Evolutionary conservation across 2,797 vertebrate species (phyloP), one percentile per base, ranked within the genome.

Genomic region (Yasuhikotakia modesta): DNA sequence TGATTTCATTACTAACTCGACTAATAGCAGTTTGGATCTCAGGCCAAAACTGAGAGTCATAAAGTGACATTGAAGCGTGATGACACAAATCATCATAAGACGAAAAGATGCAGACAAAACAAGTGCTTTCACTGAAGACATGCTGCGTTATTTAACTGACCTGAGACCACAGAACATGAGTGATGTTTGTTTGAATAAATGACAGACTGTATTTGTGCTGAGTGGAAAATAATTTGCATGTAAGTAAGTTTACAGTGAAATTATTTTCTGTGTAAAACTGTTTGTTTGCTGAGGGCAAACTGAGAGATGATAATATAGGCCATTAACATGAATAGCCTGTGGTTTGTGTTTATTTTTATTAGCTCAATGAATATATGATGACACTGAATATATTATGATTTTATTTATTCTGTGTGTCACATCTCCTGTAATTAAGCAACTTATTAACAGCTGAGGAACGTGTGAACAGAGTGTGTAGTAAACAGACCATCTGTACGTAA

Each of bases 321-420:
- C 7, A 78, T 78, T 78, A 70, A 57, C 67, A 63, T 78, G 32
- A 78, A 78, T 50, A 39, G 45, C 45, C 46, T 78, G 57, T 27
- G 52, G 57, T 63, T 30, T 63, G 60, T 63, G 30, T 63, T 63
- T 63, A 35, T 63, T 63, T 35, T 63, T 63, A 63, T 35, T 35
- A 63, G 30, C 60, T 16, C 60, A n/a, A 32, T 16, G 22, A 61
- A 61, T 61, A 61, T 61, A 32, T 61, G 8, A 32, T 24, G 58
- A 61, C 58, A 32, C 16, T 60, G 58, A 61, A 61, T 61, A 61
- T 30, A 32, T 61, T 32, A 32, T 7, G 6, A 11, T 63, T 63
- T 35, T 35, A 19, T 63, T 63, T 63, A 63, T 35, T 17, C 60
- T n/a, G 60, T 19, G 60, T 8, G 10, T 63, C 27, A 63, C 27